A percentile compares a stretch with the other conserved stretches of the same genome.
Evolutionary conservation across 2,797 vertebrate species (phyloP).

Genomic region (Phoebastria nigripes): DNA sequence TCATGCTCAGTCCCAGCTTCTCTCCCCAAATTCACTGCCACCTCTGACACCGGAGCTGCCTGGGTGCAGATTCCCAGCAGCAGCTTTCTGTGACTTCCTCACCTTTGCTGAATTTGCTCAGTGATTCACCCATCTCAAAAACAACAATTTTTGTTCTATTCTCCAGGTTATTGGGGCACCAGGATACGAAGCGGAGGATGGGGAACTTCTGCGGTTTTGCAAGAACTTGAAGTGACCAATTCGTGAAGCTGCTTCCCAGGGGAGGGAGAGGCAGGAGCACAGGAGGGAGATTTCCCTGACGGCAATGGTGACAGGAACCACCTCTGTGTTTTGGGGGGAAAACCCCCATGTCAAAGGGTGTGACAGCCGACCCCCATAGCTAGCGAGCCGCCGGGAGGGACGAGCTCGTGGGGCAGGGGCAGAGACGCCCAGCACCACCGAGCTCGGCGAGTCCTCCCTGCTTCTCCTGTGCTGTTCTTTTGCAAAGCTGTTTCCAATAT

Average conservation of each 20-base stretch:
- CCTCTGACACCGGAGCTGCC: accelerated
- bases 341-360: accelerated
- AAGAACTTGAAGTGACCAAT: not conserved
- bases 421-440: not conserved
- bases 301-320: not conserved
- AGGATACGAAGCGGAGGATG: not conserved
- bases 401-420: accelerated
- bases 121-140: not conserved
- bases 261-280: not conserved
- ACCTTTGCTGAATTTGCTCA: not conserved
- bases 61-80: not conserved
- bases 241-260: not conserved
- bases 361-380: not conserved
- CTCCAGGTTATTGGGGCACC: not conserved
- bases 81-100: not conserved
- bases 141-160: not conserved
- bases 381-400: not conserved
- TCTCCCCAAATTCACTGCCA: not conserved
- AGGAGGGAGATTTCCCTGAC: not conserved
- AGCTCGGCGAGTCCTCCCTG: not conserved
- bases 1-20: not conserved
- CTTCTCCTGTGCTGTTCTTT: not conserved
- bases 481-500: constrained; percentile 50
- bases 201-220: not conserved
- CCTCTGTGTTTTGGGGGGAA: not conserved